Evolutionary conservation across 2,797 vertebrate genomes (phyloP).

Genomic region (Sebastes trivittatus): DNA sequence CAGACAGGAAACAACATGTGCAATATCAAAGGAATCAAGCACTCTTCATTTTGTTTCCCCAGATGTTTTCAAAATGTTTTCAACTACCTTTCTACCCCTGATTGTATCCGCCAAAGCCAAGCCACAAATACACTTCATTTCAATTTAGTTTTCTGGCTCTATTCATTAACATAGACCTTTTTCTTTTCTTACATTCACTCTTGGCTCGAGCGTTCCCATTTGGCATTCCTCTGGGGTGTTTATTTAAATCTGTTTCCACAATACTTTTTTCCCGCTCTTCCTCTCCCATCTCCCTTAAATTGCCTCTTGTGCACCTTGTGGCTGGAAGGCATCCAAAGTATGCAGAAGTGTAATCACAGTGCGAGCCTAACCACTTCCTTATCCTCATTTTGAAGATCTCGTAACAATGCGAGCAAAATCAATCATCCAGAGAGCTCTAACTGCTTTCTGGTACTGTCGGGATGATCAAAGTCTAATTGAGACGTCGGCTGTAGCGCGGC

Average conservation of each 20-base stretch:
- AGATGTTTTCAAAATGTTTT: conserved; percentile 51
- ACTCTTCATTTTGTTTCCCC: conserved; percentile 4
- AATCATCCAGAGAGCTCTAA: conserved; percentile 56
- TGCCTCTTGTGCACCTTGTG: conserved; percentile 67
- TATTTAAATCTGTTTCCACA: conserved; percentile 64
- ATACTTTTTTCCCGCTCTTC: conserved; percentile 48
- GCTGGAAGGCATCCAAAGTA: conserved; percentile 73
- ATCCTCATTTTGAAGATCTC: conserved; percentile 63
- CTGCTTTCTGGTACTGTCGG: conserved; percentile 24
- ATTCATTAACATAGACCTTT: conserved; percentile 45
- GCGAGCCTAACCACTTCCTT: conserved; percentile 68
- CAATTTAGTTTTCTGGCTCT: conserved; percentile 22
- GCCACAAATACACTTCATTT: conserved; percentile 44
- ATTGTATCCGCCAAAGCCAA: conserved; percentile 42
- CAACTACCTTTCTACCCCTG: conserved; percentile 24
- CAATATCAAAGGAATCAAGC: conserved; percentile 31
- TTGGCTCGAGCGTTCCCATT: conserved; percentile 38
- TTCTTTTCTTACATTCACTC: conserved; percentile 20
- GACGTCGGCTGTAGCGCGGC: conserved; percentile 10
- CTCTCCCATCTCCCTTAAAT: conserved; percentile 50
- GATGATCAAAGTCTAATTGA: conserved; percentile 41
- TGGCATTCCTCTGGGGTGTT: conserved; percentile 49
- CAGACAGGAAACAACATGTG: conserved; percentile 14
- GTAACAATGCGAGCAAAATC: conserved; percentile 66
- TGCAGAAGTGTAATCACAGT: conserved; percentile 66